Percentiles rank a stretch among this genome's conserved stretches.
These are phyloP conservation scores for Synanceia verrucosa DNA, from an alignment of 2,797 vertebrate genomes.

Conservation along the genomic window DNA sequence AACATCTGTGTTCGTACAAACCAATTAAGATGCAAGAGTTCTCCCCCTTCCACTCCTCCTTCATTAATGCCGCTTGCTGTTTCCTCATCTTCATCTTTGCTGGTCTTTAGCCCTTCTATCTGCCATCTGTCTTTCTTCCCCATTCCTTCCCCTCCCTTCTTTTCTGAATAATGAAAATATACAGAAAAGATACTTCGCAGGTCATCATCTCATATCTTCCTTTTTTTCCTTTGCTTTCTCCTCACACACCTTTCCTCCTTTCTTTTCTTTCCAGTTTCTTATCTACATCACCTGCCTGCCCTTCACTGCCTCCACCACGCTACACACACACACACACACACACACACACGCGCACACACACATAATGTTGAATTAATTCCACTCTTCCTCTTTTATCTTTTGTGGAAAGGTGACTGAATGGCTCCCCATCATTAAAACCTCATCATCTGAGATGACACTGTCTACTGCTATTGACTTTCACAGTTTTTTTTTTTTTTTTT, in stretches of 20 bases:
- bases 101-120: constrained; percentile 25
- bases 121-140: constrained; percentile 39
- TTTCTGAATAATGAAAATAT: constrained; percentile 31
- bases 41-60: constrained; percentile 40
- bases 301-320: constrained; percentile 6
- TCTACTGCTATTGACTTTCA: constrained; percentile 68
- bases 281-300: constrained; percentile 31
- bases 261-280: constrained; percentile 34
- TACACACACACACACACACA: neutral
- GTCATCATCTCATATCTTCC: constrained; percentile 17
- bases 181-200: constrained; percentile 7
- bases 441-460: constrained; percentile 75
- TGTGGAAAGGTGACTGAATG: constrained; percentile 68
- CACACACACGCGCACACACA: neutral
- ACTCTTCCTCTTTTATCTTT: constrained; percentile 68
- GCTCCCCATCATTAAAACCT: constrained; percentile 78
- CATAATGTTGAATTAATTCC: constrained; percentile 65
- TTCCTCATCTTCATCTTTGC: constrained; percentile 32
- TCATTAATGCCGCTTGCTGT: constrained; percentile 39
- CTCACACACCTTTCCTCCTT: neutral
- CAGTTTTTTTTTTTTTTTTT: constrained; percentile 4
- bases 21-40: constrained; percentile 57
- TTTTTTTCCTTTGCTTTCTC: constrained; percentile 2
- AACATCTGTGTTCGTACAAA: constrained; percentile 71
- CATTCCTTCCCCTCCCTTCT: neutral